These are phyloP conservation scores for Sesamia inferens DNA, from an alignment of 2,888 invertebrate species.

Conservation along the genomic window DNA sequence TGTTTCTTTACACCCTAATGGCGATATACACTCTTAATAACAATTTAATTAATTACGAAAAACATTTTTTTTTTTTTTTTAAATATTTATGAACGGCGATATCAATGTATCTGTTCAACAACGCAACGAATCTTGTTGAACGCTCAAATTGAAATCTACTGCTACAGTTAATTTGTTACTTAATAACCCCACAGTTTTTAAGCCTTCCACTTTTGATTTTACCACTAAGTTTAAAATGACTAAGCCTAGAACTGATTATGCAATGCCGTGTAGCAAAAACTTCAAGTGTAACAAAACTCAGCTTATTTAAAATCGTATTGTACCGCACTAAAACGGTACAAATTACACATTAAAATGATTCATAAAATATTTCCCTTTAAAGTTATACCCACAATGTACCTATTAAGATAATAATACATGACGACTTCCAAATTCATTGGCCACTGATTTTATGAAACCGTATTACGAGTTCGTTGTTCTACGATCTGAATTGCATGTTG, in stretches of 20 bases:
- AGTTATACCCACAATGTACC: constrained; percentile 6
- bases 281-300: not conserved
- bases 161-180: too few relatives aligned
- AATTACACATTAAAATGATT: constrained; percentile 21
- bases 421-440: constrained; percentile 21
- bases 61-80: not conserved
- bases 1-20: not conserved
- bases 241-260: too few relatives aligned
- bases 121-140: not conserved
- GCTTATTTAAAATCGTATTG: not conserved
- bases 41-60: not conserved
- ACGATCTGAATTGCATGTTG: constrained; percentile 1
- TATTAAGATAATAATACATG: not conserved
- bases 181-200: too few relatives aligned
- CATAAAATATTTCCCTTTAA: constrained; percentile 1
- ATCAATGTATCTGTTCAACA: not conserved
- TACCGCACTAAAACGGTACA: constrained; percentile 28
- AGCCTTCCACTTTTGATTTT: too few relatives aligned
- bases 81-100: not conserved
- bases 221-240: not conserved
- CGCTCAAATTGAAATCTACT: not conserved
- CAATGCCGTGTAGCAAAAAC: not conserved
- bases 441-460: constrained; percentile 1
- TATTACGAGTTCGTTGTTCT: not conserved
- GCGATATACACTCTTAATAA: not conserved